Base-by-base conservation (phyloP, 2,888 invertebrate species). In the Harpagoxenus sublaevis region DNA sequence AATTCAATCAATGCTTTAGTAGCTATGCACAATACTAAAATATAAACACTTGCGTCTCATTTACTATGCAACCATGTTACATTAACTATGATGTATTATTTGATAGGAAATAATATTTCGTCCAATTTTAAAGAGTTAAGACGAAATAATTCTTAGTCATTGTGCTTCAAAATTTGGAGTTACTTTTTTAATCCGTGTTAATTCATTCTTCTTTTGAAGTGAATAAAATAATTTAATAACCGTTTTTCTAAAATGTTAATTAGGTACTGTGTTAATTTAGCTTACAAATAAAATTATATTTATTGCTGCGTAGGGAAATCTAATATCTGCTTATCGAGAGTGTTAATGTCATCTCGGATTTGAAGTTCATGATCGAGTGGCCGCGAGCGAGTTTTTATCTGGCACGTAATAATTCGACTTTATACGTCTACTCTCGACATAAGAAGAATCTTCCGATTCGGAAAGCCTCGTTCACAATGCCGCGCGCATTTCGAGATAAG, bases 381-480 rank as follows among this genome's bases (percentile, higher is more conserved):
- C 39, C 23, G 73, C 23, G 28, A 71, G 60, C 71, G 23, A 48
- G 28, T 71, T 81, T 60, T 81, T 71, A 81, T 81, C 35, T 48
- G 5, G 8, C n/a, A 28, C 28, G 6, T 45, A 55, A 68, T 78
- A 78, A 78, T 60, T 42, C 55, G 55, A 45, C n/a, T 35, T 63
- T 65, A 77, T 65, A 77, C 60, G 60, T 60, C 62, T 48, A 48
- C 15, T 45, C 5, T 31, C 60, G 23, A 23, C 45, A 57, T 45
- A 53, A 45, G n/a, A 78, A 51, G 23, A 65, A 70, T 78, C 18
- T 48, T 60, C 9, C 10, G 48, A 68, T 31, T 68, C 10, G 66
- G 77, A 45, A 68, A 62, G 10, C 51, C 71, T 87, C 82, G 83
- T 84, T 90, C 31, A 79, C 71, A 85, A 88, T 89, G 84, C 89